Conservation (phyloP, 2,888 invertebrate species). For the Acanthococcus lagerstroemiae region DNA sequence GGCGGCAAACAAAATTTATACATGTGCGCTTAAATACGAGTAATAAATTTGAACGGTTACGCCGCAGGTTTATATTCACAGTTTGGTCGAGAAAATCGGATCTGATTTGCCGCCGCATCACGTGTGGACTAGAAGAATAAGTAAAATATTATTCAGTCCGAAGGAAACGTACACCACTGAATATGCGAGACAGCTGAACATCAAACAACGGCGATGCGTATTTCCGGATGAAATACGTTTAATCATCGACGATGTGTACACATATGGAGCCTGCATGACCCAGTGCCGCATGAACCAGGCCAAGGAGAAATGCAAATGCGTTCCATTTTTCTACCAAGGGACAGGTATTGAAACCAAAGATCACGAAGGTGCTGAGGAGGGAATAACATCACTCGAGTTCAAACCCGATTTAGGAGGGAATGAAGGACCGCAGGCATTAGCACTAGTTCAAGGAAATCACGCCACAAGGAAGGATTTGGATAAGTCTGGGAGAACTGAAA, state of each 20-base stretch:
- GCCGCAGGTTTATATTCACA: slow-evolving; percentile 54
- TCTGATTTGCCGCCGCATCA: slow-evolving; percentile 59
- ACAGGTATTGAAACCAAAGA: no score
- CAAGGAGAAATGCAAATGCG: slow-evolving; percentile 55
- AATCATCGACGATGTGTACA: slow-evolving; percentile 52
- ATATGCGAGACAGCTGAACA: slow-evolving; percentile 57
- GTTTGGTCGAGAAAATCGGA: slow-evolving; percentile 59
- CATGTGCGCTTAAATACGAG: no score
- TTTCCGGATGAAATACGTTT: slow-evolving; percentile 58
- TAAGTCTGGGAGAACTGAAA: no score
- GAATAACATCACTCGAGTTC: background rate
- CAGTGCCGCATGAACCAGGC: slow-evolving; percentile 61
- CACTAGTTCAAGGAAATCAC: background rate
- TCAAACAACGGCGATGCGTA: slow-evolving; percentile 60
- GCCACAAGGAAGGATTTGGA: no score
- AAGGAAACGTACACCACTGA: slow-evolving; percentile 68
- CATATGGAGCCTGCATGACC: slow-evolving; percentile 60
- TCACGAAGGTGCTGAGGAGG: no score
- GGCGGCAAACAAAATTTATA: no score
- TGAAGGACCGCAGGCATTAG: no score
- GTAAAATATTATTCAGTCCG: slow-evolving; percentile 56
- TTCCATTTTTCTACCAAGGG: slow-evolving; percentile 59
- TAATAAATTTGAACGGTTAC: no score
- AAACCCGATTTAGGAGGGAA: no score
- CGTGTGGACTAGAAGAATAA: slow-evolving; percentile 54